phyloP scores from a whole-genome alignment of 2,888 invertebrate species.

The Caenorhabditis sp. region DNA sequence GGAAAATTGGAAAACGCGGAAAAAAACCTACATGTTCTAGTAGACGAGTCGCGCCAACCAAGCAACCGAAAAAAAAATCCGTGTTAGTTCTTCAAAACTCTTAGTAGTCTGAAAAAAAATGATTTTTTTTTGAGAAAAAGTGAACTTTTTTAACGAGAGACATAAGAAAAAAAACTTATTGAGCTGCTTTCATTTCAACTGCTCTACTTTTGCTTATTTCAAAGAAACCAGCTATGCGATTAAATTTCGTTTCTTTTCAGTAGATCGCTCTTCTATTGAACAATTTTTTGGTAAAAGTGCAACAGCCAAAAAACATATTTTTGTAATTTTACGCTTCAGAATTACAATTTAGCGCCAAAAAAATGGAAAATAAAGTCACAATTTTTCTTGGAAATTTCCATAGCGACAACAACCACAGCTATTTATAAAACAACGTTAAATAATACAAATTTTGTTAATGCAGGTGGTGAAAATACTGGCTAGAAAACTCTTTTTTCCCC shows the following conservation, averaged over 20 bases:
- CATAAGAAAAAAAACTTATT: not conserved
- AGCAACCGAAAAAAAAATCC: not conserved
- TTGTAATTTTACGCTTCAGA: not conserved
- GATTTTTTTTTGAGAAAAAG: not conserved
- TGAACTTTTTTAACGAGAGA: no score
- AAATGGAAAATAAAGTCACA: not conserved
- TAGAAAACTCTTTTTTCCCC: not conserved
- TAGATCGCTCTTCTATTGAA: not conserved
- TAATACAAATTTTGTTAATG: not conserved
- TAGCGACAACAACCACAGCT: not conserved
- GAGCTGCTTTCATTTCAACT: not conserved
- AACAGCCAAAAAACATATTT: not conserved
- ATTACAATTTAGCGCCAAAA: no score
- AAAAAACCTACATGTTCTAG: conserved; percentile 1
- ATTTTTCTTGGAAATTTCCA: not conserved
- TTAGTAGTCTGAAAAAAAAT: not conserved
- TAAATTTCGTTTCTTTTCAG: not conserved
- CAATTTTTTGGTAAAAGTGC: not conserved
- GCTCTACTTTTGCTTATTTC: not conserved
- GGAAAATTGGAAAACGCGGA: not conserved
- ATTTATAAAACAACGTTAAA: not conserved
- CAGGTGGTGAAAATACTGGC: not conserved
- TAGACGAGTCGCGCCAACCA: not conserved
- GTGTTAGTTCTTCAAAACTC: not conserved
- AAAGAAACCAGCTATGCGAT: not conserved